Base-by-base conservation (phyloP, 1,140 invertebrate species). In the Helicoverpa zea region DNA sequence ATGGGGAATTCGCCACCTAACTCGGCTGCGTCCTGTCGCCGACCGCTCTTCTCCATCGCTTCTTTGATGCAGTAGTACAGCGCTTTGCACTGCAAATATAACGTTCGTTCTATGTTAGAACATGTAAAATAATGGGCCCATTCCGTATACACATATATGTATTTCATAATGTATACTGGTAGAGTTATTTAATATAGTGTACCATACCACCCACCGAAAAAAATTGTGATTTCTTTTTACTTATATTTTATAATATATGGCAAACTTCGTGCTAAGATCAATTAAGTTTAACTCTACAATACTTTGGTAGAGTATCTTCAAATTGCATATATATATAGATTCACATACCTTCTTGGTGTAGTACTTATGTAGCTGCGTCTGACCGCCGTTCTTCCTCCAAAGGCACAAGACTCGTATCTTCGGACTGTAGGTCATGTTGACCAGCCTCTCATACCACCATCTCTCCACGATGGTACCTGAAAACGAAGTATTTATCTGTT, bases 351-450 rank as follows among this genome's bases (percentile, higher is more conserved):
- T 99, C 94, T 99, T 98, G 0, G 99, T 99, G 91, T 99, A 99
- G 95, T 99, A 99, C 96, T 99, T 99, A 94, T 99, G 98, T 73
- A 99, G 96, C 89, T 99, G 98, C 0, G 98, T 98, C 90, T 98
- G 97, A 12, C 98, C 98, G 3, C 98, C 98, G 88, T 98, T 98
- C 84, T 97, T 96, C 79, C 98, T 97, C 98, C 99, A 99, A 59
- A 99, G 96, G 95, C 99, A 99, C 64, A 99, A 95, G 14, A 99
- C 98, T 94, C 98, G 98, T 87, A 98, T 99, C 95, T 99, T 99
- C 0, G 99, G 99, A 87, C 99, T 99, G 93, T 99, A 99, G 0
- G 99, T 99, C 98, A 99, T 99, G 91, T 99, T 99, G 12, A 99
- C 99, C 29, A 99, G 96, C 73, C 99, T 96, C 92, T 99, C 99